These are phyloP conservation scores for Botia kubotai DNA, from an alignment of 2,797 vertebrate genomes.

Conservation along the genomic window DNA sequence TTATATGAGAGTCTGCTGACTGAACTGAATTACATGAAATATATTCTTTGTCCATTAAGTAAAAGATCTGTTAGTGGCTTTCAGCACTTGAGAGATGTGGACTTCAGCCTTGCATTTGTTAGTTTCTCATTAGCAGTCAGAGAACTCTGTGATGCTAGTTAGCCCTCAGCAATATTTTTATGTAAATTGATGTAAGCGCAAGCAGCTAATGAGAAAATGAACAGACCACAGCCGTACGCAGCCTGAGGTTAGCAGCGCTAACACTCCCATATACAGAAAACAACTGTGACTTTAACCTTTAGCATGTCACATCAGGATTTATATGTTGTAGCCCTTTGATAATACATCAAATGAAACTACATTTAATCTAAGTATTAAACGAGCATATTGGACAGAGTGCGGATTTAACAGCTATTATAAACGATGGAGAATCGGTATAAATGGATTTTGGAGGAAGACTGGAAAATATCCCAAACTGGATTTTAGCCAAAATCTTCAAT, in stretches of 20 bases:
- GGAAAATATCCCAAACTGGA: neutral
- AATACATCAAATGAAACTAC: neutral
- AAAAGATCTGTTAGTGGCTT: neutral
- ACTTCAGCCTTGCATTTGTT: neutral
- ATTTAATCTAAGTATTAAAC: no score
- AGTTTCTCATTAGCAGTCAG: neutral
- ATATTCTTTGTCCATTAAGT: neutral
- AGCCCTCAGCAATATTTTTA: neutral
- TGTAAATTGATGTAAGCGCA: slow-evolving; percentile 1
- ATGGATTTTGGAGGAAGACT: neutral
- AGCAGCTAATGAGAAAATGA: neutral
- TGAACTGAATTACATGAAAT: neutral
- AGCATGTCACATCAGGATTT: neutral
- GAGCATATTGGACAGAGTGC: no score
- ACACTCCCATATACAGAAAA: neutral
- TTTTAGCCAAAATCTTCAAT: no score
- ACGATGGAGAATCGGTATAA: no score
- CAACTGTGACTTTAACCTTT: neutral
- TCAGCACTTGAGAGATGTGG: neutral
- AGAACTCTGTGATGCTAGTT: neutral
- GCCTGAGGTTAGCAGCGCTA: neutral
- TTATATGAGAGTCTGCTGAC: neutral
- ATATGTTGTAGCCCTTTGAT: neutral
- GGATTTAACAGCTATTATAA: no score
- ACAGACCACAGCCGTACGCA: neutral